Evolutionary conservation across 2,797 vertebrate genomes (phyloP).

Genomic region (Microctenopoma stevenorrisi): DNA sequence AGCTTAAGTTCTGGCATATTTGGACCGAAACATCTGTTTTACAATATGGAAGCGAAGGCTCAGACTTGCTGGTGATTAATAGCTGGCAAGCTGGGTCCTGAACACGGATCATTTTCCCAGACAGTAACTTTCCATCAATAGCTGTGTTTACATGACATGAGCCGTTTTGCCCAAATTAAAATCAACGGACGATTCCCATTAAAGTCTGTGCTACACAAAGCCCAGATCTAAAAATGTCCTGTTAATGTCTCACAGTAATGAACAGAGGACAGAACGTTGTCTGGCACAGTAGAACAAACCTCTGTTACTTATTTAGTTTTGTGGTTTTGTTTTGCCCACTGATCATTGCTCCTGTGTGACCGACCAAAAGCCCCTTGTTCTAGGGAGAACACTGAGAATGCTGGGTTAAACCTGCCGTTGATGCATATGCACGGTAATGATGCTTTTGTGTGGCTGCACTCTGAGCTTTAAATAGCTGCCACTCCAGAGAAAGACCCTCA

Average conservation of each 20-base stretch:
- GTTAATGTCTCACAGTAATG: slow-evolving; percentile 16
- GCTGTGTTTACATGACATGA: slow-evolving; percentile 15
- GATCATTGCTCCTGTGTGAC: slow-evolving; percentile 21
- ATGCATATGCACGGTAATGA: slow-evolving; percentile 6
- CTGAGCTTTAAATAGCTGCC: slow-evolving; percentile 47
- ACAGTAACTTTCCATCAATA: slow-evolving; percentile 37
- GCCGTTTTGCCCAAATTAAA: background rate
- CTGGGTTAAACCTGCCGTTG: slow-evolving; percentile 9
- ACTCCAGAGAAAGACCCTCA: slow-evolving; percentile 29
- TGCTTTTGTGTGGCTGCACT: slow-evolving; percentile 1
- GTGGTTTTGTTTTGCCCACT: background rate
- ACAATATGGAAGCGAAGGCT: slow-evolving; percentile 32
- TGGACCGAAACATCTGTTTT: slow-evolving; percentile 64
- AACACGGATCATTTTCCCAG: slow-evolving; percentile 49
- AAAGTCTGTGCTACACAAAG: slow-evolving; percentile 3
- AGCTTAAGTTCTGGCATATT: slow-evolving; percentile 52
- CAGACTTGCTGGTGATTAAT: slow-evolving; percentile 45
- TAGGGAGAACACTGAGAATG: background rate
- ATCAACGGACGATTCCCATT: slow-evolving; percentile 27
- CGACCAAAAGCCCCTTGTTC: background rate
- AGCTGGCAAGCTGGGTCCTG: slow-evolving; percentile 20
- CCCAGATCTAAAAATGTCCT: background rate
- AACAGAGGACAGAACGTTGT: background rate
- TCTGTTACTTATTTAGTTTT: slow-evolving; percentile 6
- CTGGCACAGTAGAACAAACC: background rate